Evolutionary conservation across 2,888 invertebrate genomes (phyloP), one percentile per base, ranked within the genome.

Genomic region (Acanthoscelides obtectus): DNA sequence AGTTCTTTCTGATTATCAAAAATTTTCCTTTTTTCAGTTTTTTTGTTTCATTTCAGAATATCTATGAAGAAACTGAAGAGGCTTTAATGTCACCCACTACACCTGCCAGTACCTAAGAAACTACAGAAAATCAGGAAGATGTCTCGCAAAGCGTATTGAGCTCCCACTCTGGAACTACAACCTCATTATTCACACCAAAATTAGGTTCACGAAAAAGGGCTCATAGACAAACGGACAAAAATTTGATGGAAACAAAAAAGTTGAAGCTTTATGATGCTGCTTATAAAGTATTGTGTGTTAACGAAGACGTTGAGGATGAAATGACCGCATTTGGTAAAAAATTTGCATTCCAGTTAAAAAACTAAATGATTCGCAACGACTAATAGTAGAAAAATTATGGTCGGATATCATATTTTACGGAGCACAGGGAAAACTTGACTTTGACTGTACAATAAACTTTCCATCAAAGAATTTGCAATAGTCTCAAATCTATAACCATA

Each of bases 401-500:
- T 63, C 63, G 63, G 63, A 63, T 19, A 63, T 63, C 63, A 63
- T 63, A 63, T 63, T 63, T 63, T 63, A 63, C 63, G 63, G 63
- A 12, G 63, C 63, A 63, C 63, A 63, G 63, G 63, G 63, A 63
- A 63, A 63, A 63, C 63, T 63, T 63, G 63, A 63, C 8, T 63
- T 63, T 8, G 63, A 63, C 63, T 12, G 2, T 64, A 1, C 22
- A 8, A 67, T 70, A 45, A 22, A 66, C 3, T 64, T 69, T 64
- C 69, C 69, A 22, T 67, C 67, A 21, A 20, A 67, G 4, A 67
- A 67, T 67, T 12, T 63, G 63, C 63, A 63, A 63, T 19, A 63
- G 63, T 19, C 19, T 63, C 63, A 63, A 63, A n/a, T n/a, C n/a
- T 63, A 63, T 63, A 12, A 63, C 19, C 63, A 63, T 63, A 63